Conservation (phyloP, 2,113 vertebrate genomes). For the human region DNA sequence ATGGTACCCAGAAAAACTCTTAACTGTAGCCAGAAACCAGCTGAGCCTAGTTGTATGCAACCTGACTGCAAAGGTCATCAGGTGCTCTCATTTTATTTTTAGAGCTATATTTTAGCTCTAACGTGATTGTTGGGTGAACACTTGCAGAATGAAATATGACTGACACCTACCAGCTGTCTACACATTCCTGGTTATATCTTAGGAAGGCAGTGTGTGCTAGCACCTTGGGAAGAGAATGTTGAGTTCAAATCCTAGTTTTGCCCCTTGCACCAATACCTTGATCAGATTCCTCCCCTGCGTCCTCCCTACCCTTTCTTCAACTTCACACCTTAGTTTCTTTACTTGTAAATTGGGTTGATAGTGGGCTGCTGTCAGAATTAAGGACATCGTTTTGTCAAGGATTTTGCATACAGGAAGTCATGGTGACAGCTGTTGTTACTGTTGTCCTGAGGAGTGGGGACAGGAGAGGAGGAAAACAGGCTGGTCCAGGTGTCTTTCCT, state of each 20-base stretch:
- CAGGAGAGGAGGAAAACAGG: neutral
- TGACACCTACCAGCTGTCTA: neutral
- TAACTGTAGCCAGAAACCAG: neutral
- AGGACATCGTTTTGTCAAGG: neutral
- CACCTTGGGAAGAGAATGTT: neutral
- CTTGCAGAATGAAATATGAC: neutral
- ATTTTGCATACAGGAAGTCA: neutral
- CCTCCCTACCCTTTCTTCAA: neutral
- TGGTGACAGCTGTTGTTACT: neutral
- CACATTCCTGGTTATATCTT: neutral
- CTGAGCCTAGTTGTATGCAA: neutral
- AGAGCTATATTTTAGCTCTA: neutral
- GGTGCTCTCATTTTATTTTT: neutral
- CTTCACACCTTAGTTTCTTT: neutral
- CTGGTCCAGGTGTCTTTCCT: neutral
- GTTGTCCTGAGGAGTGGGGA: neutral
- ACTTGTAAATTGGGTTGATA: neutral
- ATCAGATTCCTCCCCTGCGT: neutral
- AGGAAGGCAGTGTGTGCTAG: neutral
- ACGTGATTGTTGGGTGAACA: neutral
- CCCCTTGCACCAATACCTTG: neutral
- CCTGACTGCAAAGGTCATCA: neutral
- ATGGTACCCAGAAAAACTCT: neutral
- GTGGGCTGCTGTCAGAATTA: neutral
- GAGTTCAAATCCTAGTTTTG: neutral